Base-by-base conservation (phyloP, 1,140 invertebrate genomes). In the Odontomachus brunneus region DNA sequence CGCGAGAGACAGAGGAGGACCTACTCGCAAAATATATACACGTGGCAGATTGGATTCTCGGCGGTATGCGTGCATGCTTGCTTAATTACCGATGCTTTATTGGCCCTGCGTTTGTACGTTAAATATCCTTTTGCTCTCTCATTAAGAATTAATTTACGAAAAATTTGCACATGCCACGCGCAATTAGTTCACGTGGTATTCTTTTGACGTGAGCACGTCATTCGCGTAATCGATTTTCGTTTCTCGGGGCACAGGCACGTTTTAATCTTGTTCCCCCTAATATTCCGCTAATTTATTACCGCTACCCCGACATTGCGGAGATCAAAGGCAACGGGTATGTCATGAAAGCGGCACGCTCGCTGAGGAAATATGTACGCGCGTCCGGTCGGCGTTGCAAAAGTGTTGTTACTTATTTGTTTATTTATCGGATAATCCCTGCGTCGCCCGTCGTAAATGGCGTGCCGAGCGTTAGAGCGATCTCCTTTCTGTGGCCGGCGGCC, bases 401-500 rank as follows among this genome's bases (percentile, higher is more conserved):
- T 44, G 3, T 51, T 65, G 24, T 33, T 44, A 44, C 22, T 49
- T 51, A 76, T 76, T 67, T 69, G 67, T 57, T 26, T 44, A 38
- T 75, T 75, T 75, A 75, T 75, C 44, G 75, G 63, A 71, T 78
- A 78, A 78, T 78, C 49, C 14, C 51, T n/a, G n/a, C 51, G 59
- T 75, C 73, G 26, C 24, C 73, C n/a, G 63, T 78, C 53, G 63
- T 78, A 69, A 78, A 69, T 53, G 55, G 38, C 44, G 22, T 33
- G 48, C 44, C 51, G 49, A 55, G 76, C 71, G 55, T 78, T 69
- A 73, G 69, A 53, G n/a, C 65, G 80, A 87, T 86, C 81, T 66
- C 72, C 84, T 89, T 90, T 89, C 86, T 89, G 75, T 71, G 85
- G 88, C 86, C 86, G 85, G 62, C 88, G 83, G 88, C 86, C 88